Base-by-base conservation (phyloP, 1,140 invertebrate genomes). In the Lepidurus packardi region DNA sequence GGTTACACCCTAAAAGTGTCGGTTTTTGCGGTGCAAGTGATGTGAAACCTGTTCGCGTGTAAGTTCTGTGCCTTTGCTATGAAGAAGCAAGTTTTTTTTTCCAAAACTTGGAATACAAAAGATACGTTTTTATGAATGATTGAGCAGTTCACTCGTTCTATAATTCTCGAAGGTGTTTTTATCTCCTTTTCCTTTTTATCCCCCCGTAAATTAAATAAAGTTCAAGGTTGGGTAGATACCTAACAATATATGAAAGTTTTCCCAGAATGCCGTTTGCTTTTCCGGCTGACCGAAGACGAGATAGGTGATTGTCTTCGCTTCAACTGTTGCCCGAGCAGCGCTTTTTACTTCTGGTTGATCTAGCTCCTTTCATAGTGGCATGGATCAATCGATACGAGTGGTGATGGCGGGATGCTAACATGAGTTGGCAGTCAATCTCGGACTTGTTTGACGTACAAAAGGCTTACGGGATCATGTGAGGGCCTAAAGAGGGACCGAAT, bases 311-410 rank as follows among this genome's bases (percentile, higher is more conserved):
- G 53, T 65, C 34, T 65, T 9, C 1, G 13, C 21, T 13, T n/a
- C 53, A 21, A n/a, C 6, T 65, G 9, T 65, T 65, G 7, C 21
- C 16, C 21, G 21, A 1, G 13, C 13, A 21, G 4, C 0, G 8
- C 13, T 7, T 65, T n/a, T 16, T 65, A 13, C 53, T 9, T 13
- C 53, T 65, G 53, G 21, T 21, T 65, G 53, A 65, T 7, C 9
- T 65, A n/a, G 53, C 7, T 65, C 13, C 1, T 11, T 34, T 21
- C 9, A 21, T n/a, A 65, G 53, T 65, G 53, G 16, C 21, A 65
- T 65, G 53, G 21, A 65, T 65, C 53, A 65, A 65, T 65, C 53
- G 53, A 65, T 65, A 65, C 53, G 8, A 65, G 53, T 65, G 53
- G 13, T 65, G 53, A 65, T 65, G 53, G 21, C 53, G 7, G 53